Percentiles rank a stretch among this genome's conserved stretches.
These are phyloP conservation scores for Felis chaus DNA, from an alignment of 2,113 vertebrate genomes.

Conservation along the genomic window DNA sequence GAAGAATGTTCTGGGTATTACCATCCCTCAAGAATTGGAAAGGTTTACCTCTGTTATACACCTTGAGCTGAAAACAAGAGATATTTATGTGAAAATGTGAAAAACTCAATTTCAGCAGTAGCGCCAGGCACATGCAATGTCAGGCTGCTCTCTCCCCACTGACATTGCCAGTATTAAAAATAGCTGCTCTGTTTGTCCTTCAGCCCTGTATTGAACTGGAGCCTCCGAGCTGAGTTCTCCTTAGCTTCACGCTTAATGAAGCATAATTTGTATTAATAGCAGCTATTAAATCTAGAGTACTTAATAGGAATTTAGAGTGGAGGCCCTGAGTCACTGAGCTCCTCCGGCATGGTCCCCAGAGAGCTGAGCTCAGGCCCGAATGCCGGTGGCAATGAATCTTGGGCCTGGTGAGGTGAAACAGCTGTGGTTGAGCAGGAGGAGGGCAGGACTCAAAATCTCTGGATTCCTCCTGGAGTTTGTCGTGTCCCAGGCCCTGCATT, in stretches of 20 bases:
- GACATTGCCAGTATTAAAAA: conserved; percentile 81
- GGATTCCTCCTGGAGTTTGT: neutral
- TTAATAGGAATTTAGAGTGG: conserved; percentile 76
- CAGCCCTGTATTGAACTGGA: conserved; percentile 78
- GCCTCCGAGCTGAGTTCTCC: conserved; percentile 73
- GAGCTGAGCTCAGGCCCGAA: conserved; percentile 70
- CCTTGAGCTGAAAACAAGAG: conserved; percentile 54
- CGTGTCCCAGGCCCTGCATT: neutral
- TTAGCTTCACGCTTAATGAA: conserved; percentile 84
- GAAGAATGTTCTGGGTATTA: neutral
- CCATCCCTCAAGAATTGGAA: neutral
- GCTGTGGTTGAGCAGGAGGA: neutral
- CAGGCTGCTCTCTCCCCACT: conserved; percentile 63
- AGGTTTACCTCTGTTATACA: neutral
- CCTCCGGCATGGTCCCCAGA: conserved; percentile 60
- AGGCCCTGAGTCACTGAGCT: conserved; percentile 42
- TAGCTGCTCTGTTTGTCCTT: conserved; percentile 84
- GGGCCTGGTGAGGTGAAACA: neutral
- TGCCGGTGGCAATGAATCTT: conserved; percentile 62
- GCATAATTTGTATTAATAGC: conserved; percentile 85
- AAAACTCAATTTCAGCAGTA: neutral
- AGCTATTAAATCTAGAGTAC: conserved; percentile 81
- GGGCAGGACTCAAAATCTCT: neutral
- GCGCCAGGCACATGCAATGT: neutral
- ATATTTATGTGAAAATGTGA: conserved; percentile 37